Evolutionary conservation across 1,140 invertebrate genomes (phyloP).

Genomic region (Cydia splendana): DNA sequence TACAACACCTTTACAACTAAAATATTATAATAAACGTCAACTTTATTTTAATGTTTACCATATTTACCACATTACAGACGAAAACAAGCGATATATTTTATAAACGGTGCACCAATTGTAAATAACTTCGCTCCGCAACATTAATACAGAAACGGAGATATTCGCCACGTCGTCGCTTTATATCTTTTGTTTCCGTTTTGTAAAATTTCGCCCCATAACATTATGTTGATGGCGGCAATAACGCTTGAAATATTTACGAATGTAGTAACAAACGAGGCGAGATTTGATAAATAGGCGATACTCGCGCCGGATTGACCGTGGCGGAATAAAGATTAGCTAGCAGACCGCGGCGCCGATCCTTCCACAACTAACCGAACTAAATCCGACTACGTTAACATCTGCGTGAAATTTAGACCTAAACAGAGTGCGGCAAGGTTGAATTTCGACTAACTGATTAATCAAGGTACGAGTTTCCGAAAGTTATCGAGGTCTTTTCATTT

Average conservation of each 20-base stretch:
- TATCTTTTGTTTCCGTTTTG: constrained; percentile 77
- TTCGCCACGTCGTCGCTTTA: constrained; percentile 64
- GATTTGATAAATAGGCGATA: constrained; percentile 69
- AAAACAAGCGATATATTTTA: constrained; percentile 38
- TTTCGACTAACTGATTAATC: background rate
- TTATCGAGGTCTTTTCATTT: constrained; percentile 42
- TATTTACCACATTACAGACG: constrained; percentile 32
- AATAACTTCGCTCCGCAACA: constrained; percentile 56
- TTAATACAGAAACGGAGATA: constrained; percentile 60
- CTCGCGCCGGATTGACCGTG: constrained; percentile 67
- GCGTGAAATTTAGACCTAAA: background rate
- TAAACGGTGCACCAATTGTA: constrained; percentile 46
- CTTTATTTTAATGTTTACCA: constrained; percentile 7
- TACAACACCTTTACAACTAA: background rate
- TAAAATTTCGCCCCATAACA: constrained; percentile 77
- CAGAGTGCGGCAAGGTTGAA: background rate
- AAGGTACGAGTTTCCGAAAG: background rate
- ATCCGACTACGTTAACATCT: background rate
- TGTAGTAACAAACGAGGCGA: constrained; percentile 70
- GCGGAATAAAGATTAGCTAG: constrained; percentile 58
- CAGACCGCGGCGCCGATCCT: constrained; percentile 39
- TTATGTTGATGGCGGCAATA: constrained; percentile 78
- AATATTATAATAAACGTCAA: background rate
- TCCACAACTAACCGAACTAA: background rate
- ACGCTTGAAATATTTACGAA: constrained; percentile 77